Percentiles rank a stretch among this genome's conserved stretches.
Evolutionary conservation across 2,888 invertebrate species (phyloP).

Genomic region (Gymnosoma rotundatum): DNA sequence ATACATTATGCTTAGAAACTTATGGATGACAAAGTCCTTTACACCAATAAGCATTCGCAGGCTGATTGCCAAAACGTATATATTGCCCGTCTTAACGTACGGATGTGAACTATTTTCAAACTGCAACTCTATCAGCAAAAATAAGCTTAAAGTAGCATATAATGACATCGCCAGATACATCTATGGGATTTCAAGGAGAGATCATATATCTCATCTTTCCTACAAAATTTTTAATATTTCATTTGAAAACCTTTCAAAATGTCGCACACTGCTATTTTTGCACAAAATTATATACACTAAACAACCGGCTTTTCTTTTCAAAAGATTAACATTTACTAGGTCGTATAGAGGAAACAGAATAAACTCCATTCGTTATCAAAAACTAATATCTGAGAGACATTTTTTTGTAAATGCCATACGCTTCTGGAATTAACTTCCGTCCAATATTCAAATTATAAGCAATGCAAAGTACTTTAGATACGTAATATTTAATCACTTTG

Average conservation of each 20-base stretch:
- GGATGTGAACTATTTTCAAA: too few relatives aligned
- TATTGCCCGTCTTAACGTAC: too few relatives aligned
- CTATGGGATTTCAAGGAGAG: too few relatives aligned
- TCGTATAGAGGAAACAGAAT: not conserved
- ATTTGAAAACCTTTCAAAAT: not conserved
- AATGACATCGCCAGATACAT: too few relatives aligned
- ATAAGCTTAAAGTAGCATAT: too few relatives aligned
- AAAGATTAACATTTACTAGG: not conserved
- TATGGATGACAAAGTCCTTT: not conserved
- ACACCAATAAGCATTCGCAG: not conserved
- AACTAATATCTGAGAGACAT: not conserved
- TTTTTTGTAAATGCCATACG: conserved; percentile 4
- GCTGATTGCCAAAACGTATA: too few relatives aligned
- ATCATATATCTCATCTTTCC: not conserved
- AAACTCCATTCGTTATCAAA: not conserved
- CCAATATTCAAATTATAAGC: not conserved
- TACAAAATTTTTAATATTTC: not conserved
- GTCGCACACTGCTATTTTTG: not conserved
- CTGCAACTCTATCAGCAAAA: too few relatives aligned
- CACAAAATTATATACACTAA: not conserved
- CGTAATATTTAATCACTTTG: too few relatives aligned
- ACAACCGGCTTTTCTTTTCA: not conserved
- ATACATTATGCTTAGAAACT: not conserved
- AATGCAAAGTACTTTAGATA: not conserved
- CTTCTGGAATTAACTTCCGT: too few relatives aligned